These are phyloP conservation scores for Neolamprologus longior DNA, from an alignment of 2,113 vertebrate species.

Conservation along the genomic window DNA sequence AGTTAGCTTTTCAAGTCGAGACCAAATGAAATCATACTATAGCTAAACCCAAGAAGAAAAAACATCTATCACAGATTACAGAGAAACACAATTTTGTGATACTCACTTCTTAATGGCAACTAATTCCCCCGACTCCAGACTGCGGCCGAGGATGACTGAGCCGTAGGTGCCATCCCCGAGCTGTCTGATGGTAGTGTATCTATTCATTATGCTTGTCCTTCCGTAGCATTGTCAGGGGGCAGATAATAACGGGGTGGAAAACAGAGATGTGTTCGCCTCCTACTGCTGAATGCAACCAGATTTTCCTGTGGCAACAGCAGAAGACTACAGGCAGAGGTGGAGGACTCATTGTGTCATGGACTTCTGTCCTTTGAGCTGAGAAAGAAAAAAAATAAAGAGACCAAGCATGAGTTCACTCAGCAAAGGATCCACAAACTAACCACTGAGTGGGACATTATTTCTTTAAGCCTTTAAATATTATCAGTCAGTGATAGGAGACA, in stretches of 20 bases:
- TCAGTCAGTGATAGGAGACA: not conserved
- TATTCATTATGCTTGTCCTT: constrained; percentile 81
- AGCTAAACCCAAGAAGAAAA: not conserved
- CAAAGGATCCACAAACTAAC: not conserved
- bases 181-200: constrained; percentile 89
- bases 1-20: not conserved
- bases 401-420: not conserved
- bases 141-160: constrained; percentile 89
- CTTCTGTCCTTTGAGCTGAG: constrained; percentile 57
- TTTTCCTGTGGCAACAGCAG: constrained; percentile 84
- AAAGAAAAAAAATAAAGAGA: not conserved
- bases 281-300: constrained; percentile 79
- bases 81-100: not conserved
- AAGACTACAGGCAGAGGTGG: constrained; percentile 69
- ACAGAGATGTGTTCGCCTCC: constrained; percentile 2
- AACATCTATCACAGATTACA: not conserved
- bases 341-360: constrained; percentile 82
- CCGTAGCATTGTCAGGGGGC: constrained; percentile 58
- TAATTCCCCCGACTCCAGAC: constrained; percentile 90
- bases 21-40: not conserved
- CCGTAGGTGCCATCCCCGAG: constrained; percentile 95
- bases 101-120: constrained; percentile 95
- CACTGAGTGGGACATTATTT: not conserved
- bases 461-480: not conserved
- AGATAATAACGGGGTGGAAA: constrained; percentile 9